Evolutionary conservation across 2,797 vertebrate species (phyloP), one percentile per base, ranked within the genome.

Genomic region (Muscicapa comitata): DNA sequence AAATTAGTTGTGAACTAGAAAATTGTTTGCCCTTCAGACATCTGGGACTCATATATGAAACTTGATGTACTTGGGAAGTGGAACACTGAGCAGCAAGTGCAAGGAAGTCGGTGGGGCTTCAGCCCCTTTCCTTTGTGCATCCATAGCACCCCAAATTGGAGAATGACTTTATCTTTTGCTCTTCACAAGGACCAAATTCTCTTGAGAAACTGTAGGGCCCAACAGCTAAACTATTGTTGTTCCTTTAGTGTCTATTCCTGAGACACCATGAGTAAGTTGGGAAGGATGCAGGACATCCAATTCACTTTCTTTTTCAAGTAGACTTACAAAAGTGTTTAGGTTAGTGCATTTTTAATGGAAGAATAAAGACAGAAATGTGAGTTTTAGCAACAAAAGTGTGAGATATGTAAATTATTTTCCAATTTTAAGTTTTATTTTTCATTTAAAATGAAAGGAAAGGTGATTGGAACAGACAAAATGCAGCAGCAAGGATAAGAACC

Each of bases 341-440:
- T 28, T 23, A 61, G 6, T 70, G 20, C 24, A 62, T 78, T 71
- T 73, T 82, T 45, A 73, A 61, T 77, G 4, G 10, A 7, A 73
- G 1, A 16, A 24, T 8, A 35, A 57, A 70, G 9, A 17, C 4
- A 5, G 37, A 80, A 91, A 74, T 33, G 7, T 45, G 42, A 63
- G 7, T 24, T 92, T 71, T 58, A 80, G 3, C 31, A 67, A 47
- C 0, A 5, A 25, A 70, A 67, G 17, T 59, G 19, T 25, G 25
- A 86, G 51, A n/a, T 82, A 78, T 17, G 21, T 66, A 82, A 93
- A 89, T 67, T 59, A 40, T 94, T 96, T 91, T 85, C 33, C 12
- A 79, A 40, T 96, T 87, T 55, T 63, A 90, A 86, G 21, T 74
- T 42, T 72, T 79, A 86, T 83, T 94, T 93, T 53, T 53, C 66